Evolutionary conservation across 1,140 invertebrate species (phyloP), one percentile per base, ranked within the genome.

Genomic region (Tachypleus tridentatus): DNA sequence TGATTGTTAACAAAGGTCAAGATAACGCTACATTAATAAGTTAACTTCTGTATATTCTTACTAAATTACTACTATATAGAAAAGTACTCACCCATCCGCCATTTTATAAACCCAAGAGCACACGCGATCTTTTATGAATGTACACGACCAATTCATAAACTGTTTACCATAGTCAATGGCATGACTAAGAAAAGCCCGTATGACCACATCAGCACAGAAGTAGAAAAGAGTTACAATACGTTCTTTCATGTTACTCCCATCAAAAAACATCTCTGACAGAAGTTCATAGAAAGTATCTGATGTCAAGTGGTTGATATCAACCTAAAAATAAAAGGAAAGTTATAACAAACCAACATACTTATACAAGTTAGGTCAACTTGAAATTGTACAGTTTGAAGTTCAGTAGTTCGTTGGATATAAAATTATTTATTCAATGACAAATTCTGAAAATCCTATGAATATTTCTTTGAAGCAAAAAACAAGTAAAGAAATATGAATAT

Each of bases 131-230:
- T 69, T 64, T 11, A 77, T 72, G 63, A 72, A 77, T 8, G 64
- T 57, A 9, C 76, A 60, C 0, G 74, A 76, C 76, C 76, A 78
- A 9, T 68, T 59, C 2, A 76, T 68, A n/a, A 77, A 69, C 51
- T 66, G 61, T n/a, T 66, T 66, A 60, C 68, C 76, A 53, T 64
- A 70, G 51, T 65, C 66, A 11, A 66, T 65, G 49, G 9, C 64
- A 59, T 47, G 62, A 49, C 49, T 60, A 51, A 64, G 64, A 9
- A 76, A 63, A 3, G 74, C 71, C 54, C 69, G 63, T 50, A 78
- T 73, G 49, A 76, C 76, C 61, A 78, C 67, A 66, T 79, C 78
- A n/a, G 75, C 72, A 63, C 77, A 78, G 70, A 79, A 79, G 68
- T 73, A 78, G 64, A 79, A 78, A n/a, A 79, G 61, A 4, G 77